A percentile compares a stretch with the other conserved stretches of the same genome.
phyloP scores from a whole-genome alignment of 2,113 vertebrate species.

The Vulpes ferrilata region DNA sequence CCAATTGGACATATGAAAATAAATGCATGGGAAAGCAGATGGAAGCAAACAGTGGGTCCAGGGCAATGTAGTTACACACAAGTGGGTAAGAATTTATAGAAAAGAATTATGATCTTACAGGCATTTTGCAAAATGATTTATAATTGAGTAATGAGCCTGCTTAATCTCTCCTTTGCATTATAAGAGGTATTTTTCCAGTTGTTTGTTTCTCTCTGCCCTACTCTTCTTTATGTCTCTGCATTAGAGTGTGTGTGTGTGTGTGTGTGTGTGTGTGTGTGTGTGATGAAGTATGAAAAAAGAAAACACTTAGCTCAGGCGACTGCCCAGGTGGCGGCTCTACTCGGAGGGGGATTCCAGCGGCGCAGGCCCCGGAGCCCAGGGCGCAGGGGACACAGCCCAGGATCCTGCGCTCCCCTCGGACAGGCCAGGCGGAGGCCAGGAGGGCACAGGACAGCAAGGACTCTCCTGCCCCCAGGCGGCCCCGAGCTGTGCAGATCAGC shows the following conservation, averaged over 20 bases:
- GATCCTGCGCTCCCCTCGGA: too few relatives aligned
- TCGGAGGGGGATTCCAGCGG: too few relatives aligned
- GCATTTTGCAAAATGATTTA: background rate
- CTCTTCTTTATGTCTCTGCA: background rate
- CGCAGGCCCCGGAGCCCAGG: too few relatives aligned
- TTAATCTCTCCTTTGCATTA: background rate
- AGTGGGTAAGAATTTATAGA: background rate
- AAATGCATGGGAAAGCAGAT: background rate
- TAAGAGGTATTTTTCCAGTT: background rate
- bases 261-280: background rate
- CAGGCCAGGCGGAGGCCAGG: too few relatives aligned
- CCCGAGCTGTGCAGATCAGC: too few relatives aligned
- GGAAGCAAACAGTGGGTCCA: background rate
- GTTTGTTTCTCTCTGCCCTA: background rate
- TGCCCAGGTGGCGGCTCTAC: too few relatives aligned
- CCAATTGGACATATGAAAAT: constrained; percentile 23
- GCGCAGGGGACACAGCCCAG: too few relatives aligned
- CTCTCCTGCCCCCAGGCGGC: too few relatives aligned
- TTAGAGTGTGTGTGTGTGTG: background rate
- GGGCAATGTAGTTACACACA: background rate
- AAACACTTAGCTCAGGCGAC: background rate
- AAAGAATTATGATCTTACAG: background rate
- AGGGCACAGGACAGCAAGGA: too few relatives aligned
- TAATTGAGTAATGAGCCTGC: background rate
- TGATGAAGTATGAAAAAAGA: background rate